Base-by-base conservation (phyloP, 30 jellyfish, hydroid and myxozoan species). In the Turritopsis rubra region DNA sequence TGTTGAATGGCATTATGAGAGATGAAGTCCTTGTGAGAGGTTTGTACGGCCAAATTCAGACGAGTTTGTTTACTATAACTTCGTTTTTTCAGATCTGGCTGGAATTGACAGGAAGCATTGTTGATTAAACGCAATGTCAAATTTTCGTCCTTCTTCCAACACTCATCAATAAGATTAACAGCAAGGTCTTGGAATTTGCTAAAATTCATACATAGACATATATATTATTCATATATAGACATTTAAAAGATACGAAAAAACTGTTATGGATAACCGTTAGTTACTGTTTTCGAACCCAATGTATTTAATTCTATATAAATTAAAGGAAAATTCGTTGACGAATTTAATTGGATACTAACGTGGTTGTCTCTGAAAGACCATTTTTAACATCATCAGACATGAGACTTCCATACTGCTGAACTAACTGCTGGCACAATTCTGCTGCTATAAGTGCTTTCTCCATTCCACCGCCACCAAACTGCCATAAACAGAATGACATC, bases 1-100 rank as follows among this genome's bases (percentile, higher is more conserved):
- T 82, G 87, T 54, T 91, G 97, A 74, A 87, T 68, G 84, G 95
- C 79, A n/a, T 88, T 79, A 66, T 91, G 97, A 26, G 97, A 90
- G n/a, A 91, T 93, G 65, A 91, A 91, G 25, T 54, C 84, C 1
- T 81, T 81, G 66, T 87, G 96, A n/a, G 75, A 86, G 0, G 95
- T 66, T 29, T 81, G 70, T 28, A 87, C 96, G 68, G 97, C 97
- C 84, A 87, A 73, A 53, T 71, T 87, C 84, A 91, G 23, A 41
- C 87, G 78, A 68, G 97, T 91, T 29, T 88, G 75, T 4, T 30
- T 60, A n/a, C 92, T 93, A 88, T 41, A 41, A 13, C 60, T 41
- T 5, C 13, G 5, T 13, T 41, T 41, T 5, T 41, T 41, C 60
- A 3, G 5, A 13, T 41, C 60, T 13, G 13, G 13, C 13, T 3